Percentiles rank a stretch among this genome's conserved stretches.
Conservation (phyloP, 64 coral and sea anemone genomes). For the Astreopora myriophthalma region DNA sequence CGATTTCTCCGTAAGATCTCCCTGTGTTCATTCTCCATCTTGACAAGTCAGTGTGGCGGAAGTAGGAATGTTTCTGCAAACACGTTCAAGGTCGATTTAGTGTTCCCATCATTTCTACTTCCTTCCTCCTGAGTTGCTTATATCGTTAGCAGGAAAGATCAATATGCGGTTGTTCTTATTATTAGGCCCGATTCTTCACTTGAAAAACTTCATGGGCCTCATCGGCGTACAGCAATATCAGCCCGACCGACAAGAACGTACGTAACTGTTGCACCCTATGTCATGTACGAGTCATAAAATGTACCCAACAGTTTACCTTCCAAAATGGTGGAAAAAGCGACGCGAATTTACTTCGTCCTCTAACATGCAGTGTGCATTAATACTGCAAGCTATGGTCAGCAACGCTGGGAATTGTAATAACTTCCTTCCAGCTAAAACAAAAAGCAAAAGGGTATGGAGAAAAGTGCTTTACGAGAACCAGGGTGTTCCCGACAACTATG, state of each 20-base stretch:
- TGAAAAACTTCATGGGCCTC: no score
- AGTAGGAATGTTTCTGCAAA: neutral
- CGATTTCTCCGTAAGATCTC: constrained; percentile 57
- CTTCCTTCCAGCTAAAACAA: neutral
- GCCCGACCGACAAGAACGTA: no score
- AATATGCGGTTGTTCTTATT: no score
- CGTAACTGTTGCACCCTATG: no score
- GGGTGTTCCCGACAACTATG: constrained; percentile 97
- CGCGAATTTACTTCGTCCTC: neutral
- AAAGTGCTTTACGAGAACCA: constrained; percentile 95
- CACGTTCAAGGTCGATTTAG: neutral
- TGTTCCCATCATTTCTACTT: neutral
- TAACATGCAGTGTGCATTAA: constrained; percentile 8
- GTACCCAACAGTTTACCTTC: neutral
- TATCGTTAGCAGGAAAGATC: neutral
- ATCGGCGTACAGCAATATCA: no score
- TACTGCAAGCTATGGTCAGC: constrained; percentile 5
- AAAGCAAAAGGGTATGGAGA: constrained; percentile 57
- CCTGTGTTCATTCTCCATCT: constrained; percentile 80
- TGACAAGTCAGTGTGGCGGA: neutral
- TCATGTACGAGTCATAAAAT: neutral
- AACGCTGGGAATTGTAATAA: neutral
- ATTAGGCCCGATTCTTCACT: no score
- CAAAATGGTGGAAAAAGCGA: neutral
- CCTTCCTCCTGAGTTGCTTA: neutral